Percentiles rank a stretch among this genome's conserved stretches.
These are phyloP conservation scores for Helicoverpa assulta DNA, from an alignment of 2,888 invertebrate species.

Conservation along the genomic window DNA sequence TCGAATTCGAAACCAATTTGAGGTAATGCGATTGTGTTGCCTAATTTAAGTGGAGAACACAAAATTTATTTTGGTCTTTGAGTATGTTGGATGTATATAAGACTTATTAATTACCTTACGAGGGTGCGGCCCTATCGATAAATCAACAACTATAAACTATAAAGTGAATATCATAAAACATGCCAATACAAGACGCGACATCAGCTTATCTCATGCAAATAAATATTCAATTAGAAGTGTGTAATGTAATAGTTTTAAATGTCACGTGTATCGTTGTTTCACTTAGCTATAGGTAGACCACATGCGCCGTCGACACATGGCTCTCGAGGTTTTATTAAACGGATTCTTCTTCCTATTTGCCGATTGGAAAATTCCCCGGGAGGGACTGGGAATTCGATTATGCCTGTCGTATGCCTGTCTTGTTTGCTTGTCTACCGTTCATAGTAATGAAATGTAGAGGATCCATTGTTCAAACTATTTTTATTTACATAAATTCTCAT, in stretches of 20 bases:
- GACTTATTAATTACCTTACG: slow-evolving; percentile 35
- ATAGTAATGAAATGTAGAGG: slow-evolving; percentile 62
- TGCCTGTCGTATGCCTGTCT: slow-evolving; percentile 73
- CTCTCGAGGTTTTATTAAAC: slow-evolving; percentile 73
- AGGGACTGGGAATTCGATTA: slow-evolving; percentile 77
- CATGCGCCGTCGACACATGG: slow-evolving; percentile 59
- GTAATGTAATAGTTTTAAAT: slow-evolving; percentile 43
- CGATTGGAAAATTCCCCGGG: slow-evolving; percentile 77
- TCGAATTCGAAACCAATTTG: background rate
- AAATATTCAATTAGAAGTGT: slow-evolving; percentile 33
- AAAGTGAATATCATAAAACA: slow-evolving; percentile 29
- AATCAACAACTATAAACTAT: slow-evolving; percentile 31
- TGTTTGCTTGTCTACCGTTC: slow-evolving; percentile 67
- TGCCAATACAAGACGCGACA: slow-evolving; percentile 15
- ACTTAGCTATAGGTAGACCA: slow-evolving; percentile 47
- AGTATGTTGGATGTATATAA: background rate
- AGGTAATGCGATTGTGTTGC: background rate
- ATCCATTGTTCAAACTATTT: slow-evolving; percentile 24
- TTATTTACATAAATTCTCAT: background rate
- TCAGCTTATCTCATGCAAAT: slow-evolving; percentile 44
- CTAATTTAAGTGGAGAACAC: background rate
- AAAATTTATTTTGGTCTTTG: background rate
- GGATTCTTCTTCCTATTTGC: slow-evolving; percentile 75
- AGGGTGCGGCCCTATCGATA: slow-evolving; percentile 31
- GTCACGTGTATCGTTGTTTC: slow-evolving; percentile 56